A percentile compares a stretch with the other conserved stretches of the same genome.
These are phyloP conservation scores for Heliangelus exortis DNA, from an alignment of 2,797 vertebrate genomes.

Conservation along the genomic window DNA sequence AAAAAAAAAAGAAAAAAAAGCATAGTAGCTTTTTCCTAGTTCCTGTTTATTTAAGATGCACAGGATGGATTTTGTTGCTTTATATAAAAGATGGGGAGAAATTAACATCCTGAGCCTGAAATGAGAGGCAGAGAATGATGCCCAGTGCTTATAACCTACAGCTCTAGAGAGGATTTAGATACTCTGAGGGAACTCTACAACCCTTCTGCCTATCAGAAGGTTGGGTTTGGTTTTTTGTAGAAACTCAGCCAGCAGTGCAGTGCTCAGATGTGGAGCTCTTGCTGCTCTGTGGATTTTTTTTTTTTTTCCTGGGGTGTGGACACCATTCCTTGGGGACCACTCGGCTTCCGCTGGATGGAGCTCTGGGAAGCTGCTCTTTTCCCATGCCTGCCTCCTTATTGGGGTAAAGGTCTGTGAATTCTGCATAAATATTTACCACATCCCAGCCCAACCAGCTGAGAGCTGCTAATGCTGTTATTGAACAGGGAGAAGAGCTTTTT, in stretches of 20 bases:
- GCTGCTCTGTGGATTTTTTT: background rate
- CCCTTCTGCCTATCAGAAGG: background rate
- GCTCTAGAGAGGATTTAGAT: background rate
- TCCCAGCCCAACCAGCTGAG: constrained; percentile 49
- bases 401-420: constrained; percentile 79
- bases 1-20: too few relatives aligned
- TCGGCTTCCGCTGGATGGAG: constrained; percentile 28
- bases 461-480: constrained; percentile 25
- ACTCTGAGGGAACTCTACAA: background rate
- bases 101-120: background rate
- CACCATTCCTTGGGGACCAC: constrained; percentile 52
- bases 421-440: constrained; percentile 73
- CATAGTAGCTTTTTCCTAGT: background rate
- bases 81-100: background rate
- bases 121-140: too few relatives aligned
- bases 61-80: background rate
- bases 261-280: background rate
- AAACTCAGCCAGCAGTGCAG: background rate
- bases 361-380: constrained; percentile 75
- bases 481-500: background rate
- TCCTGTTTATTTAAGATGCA: background rate
- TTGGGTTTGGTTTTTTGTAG: too few relatives aligned
- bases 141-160: rapidly evolving
- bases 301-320: background rate
- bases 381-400: constrained; percentile 72